Conservation (phyloP, 2,888 invertebrate species). For the Stenurella melanura region DNA sequence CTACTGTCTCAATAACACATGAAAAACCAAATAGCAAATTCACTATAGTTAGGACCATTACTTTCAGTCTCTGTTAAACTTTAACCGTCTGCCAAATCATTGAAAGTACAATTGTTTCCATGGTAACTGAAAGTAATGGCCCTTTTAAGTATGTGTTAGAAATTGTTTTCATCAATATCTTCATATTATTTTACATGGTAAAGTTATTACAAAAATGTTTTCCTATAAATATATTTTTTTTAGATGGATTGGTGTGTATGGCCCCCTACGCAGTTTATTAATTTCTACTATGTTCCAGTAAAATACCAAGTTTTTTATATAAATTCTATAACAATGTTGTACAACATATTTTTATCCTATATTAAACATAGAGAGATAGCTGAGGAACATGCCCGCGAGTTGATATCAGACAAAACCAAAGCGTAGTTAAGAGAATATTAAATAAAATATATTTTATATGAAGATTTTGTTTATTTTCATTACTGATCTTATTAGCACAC, state of each 20-base stretch:
- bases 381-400: background rate
- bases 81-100: no score
- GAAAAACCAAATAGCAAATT: no score
- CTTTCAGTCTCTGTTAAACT: no score
- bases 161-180: no score
- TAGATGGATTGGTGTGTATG: slow-evolving; percentile 92
- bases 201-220: background rate
- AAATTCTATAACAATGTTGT: slow-evolving; percentile 88
- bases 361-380: slow-evolving; percentile 81
- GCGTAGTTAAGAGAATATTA: background rate
- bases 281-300: slow-evolving; percentile 89
- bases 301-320: slow-evolving; percentile 92
- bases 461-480: background rate
- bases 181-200: no score
- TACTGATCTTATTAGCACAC: no score
- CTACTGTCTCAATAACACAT: no score
- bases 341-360: slow-evolving; percentile 92
- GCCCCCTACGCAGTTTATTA: slow-evolving; percentile 93
- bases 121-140: no score
- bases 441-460: no score
- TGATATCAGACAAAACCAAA: background rate
- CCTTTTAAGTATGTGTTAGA: no score
- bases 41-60: no score
- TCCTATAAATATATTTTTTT: slow-evolving; percentile 64
- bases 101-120: no score